A percentile compares a stretch with the other conserved stretches of the same genome.
These are phyloP conservation scores for Pterostichus madidus DNA, from an alignment of 2,888 invertebrate species.

Conservation along the genomic window DNA sequence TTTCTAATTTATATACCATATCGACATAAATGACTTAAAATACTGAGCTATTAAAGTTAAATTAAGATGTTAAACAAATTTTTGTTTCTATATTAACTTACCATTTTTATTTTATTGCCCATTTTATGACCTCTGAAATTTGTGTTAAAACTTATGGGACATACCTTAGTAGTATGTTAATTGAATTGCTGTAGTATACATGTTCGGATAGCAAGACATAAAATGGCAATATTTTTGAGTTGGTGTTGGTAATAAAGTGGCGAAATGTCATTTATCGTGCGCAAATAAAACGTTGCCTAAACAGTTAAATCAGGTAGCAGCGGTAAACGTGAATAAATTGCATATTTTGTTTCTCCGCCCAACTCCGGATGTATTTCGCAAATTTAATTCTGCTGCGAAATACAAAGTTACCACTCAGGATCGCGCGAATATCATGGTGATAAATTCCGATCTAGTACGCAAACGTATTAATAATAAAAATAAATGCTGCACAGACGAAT, in stretches of 20 bases:
- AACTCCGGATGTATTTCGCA: slow-evolving; percentile 59
- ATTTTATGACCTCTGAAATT: too few species aligned
- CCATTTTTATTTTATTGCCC: too few species aligned
- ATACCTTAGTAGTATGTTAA: slow-evolving; percentile 1
- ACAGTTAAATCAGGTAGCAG: slow-evolving; percentile 59
- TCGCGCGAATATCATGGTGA: slow-evolving; percentile 51
- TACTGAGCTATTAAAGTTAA: too few species aligned
- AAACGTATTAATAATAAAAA: slow-evolving; percentile 59
- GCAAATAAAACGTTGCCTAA: slow-evolving; percentile 56
- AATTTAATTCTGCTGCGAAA: slow-evolving; percentile 62
- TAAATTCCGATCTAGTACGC: slow-evolving; percentile 58
- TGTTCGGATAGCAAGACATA: slow-evolving; percentile 17
- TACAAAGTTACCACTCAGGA: slow-evolving; percentile 57
- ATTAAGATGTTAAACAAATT: too few species aligned
- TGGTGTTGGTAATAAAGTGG: slow-evolving; percentile 38
- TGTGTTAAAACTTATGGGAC: too few species aligned
- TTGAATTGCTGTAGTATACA: slow-evolving; percentile 32
- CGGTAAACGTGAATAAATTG: slow-evolving; percentile 55
- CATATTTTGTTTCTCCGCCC: slow-evolving; percentile 55
- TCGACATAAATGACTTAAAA: too few species aligned
- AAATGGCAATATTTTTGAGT: slow-evolving; percentile 39
- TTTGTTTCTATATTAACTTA: too few species aligned
- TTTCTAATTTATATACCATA: too few species aligned
- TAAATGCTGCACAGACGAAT: slow-evolving; percentile 42
- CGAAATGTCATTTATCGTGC: slow-evolving; percentile 43